Base-by-base conservation (phyloP, 2,888 invertebrate genomes). In the Alviniconcha strummeri region DNA sequence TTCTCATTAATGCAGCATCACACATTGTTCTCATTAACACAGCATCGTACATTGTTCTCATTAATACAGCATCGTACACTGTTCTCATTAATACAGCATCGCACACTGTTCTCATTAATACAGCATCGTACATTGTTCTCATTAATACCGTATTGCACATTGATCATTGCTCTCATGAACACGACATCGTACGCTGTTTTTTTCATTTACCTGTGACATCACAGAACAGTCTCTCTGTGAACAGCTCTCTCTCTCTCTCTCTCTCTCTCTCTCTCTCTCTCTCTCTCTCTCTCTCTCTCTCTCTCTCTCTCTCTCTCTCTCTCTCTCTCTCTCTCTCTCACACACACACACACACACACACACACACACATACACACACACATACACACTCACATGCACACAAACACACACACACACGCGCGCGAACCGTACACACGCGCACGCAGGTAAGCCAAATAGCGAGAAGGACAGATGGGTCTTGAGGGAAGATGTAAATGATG, bases 311-410 rank as follows among this genome's bases (percentile, higher is more conserved):
- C 52, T 36, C 72, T 36, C 72, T 36, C 72, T 5, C 72, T 36
- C 72, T 36, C 52, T 36, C 72, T 36, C 72, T 36, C 72, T 36
- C 72, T 36, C 52, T 36, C 72, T 36, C 52, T 36, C 72, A 52
- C 72, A 72, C 6, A 52, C 52, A 52, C 72, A 72, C 72, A 72
- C 72, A 72, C 52, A 72, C 72, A 72, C 52, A 72, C 52, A 72
- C 52, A 72, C 52, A 72, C 36, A 72, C 72, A 72, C 5, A 80
- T n/a, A 52, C 79, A 52, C 79, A 52, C 64, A n/a, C 3, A n/a
- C 36, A 52, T 52, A 19, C 36, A n/a, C 52, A 17, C 52, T 4
- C 36, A 52, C 67, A 67, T 17, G 2, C 36, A n/a, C 77, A 77
- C 9, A 36, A 52, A 36, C 36, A 9, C 11, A 11, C 13, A 4